Evolutionary conservation across 53 echinoderm and acorn worm species (phyloP), one percentile per base, ranked within the genome.

Genomic region (Stichopus horrens): DNA sequence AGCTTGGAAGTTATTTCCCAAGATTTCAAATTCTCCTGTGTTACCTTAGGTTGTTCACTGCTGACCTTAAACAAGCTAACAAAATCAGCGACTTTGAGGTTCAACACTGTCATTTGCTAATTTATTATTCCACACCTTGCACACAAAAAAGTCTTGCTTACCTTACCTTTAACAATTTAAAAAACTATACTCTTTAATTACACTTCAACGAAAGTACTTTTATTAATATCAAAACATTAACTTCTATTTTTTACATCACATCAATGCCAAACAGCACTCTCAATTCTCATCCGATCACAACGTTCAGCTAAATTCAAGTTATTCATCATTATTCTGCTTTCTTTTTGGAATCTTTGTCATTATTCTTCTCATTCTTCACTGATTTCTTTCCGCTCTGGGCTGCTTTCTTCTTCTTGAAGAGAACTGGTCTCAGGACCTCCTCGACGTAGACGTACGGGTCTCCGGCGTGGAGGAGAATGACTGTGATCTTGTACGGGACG

Each of bases 371-470:
- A 16, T 51, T 76, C 77, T 76, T 54, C 37, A n/a, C 71, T 20
- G 71, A 13, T 55, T 57, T 7, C 5, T 9, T 5, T 10, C 0
- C 54, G 9, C 8, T 10, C 9, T 51, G 58, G 13, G 60, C 52
- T 4, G 55, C 79, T 7, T 75, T 79, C 78, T 71, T 88, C 59
- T 94, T 94, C 16, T 96, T 93, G 71, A 96, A 99, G 68, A 99
- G 59, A 18, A 93, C 52, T n/a, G 93, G 90, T 5, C 93, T 71
- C 67, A 92, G 78, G 88, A 86, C 73, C 54, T 86, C 88, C 88
- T 99, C 96, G 5, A 94, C 57, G 37, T 90, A 83, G 77, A 57
- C 76, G 53, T 96, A 95, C 9, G 99, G 99, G 86, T 96, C 99
- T 14, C 88, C 83, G 57, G 91, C 56, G 20, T 89, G 80, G 22